These are phyloP conservation scores for Melinopterus prodromus DNA, from an alignment of 2,888 invertebrate genomes.

Conservation along the genomic window DNA sequence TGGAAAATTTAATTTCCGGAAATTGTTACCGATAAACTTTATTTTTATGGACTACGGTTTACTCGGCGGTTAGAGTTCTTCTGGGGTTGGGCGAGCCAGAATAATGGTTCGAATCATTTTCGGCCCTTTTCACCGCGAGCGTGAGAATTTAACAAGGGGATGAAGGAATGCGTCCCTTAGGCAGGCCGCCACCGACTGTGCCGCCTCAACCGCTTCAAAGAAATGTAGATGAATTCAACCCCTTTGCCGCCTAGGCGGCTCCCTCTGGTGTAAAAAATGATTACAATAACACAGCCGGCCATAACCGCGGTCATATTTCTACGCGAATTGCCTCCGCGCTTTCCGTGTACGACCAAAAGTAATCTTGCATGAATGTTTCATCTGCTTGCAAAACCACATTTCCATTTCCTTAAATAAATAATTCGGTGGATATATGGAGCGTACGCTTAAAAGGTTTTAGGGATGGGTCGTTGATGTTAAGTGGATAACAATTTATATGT, in stretches of 20 bases:
- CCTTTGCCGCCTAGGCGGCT: neutral
- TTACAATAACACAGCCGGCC: neutral
- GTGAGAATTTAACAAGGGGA: conserved; percentile 4
- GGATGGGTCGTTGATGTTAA: too few species aligned
- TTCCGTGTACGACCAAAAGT: neutral
- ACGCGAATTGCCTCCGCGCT: neutral
- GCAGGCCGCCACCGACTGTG: neutral
- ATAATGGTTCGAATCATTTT: neutral
- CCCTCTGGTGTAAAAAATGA: neutral
- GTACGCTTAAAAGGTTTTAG: too few species aligned
- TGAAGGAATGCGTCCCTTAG: neutral
- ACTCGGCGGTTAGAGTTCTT: neutral
- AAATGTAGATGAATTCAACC: conserved; percentile 4
- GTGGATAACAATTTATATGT: too few species aligned
- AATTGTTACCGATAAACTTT: neutral
- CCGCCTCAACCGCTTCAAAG: neutral
- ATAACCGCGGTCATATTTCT: neutral
- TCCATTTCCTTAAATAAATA: neutral
- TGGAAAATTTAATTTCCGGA: conserved; percentile 4
- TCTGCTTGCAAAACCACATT: neutral
- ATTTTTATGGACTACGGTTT: neutral
- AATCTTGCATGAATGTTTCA: neutral
- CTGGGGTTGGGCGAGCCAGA: neutral
- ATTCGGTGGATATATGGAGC: neutral
- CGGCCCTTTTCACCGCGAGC: neutral